phyloP scores from a whole-genome alignment of 2,888 invertebrate genomes.

The Tolmerus cingulatus region DNA sequence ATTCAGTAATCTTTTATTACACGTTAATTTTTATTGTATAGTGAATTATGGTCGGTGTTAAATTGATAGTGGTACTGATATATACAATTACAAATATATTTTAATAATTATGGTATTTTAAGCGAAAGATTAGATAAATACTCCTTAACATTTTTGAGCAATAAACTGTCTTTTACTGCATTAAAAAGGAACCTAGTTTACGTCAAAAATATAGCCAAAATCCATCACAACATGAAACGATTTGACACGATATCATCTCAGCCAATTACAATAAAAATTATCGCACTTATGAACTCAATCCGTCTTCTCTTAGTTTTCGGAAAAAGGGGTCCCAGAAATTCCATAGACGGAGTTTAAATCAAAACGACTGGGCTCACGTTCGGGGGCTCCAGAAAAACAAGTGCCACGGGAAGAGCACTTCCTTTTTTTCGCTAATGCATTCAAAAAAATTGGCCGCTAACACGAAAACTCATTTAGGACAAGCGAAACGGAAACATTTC shows the following conservation, averaged over 20 bases:
- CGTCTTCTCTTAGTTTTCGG: not conserved
- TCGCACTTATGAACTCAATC: not conserved
- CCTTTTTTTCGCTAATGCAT: not conserved
- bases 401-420: not conserved
- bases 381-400: not conserved
- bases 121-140: too few species aligned
- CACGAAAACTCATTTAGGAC: conserved; percentile 36
- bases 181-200: not conserved
- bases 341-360: not conserved
- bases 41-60: too few species aligned
- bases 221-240: not conserved
- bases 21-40: too few species aligned
- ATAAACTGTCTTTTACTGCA: not conserved
- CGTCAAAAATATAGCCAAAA: not conserved
- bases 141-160: too few species aligned
- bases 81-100: too few species aligned
- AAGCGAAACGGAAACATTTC: conserved; percentile 32
- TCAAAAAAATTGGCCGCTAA: conserved; percentile 6
- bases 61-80: not conserved
- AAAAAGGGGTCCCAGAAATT: not conserved
- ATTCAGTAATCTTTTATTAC: too few species aligned
- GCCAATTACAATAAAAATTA: not conserved
- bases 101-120: too few species aligned
- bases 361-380: not conserved
- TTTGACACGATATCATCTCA: not conserved